Evolutionary conservation across 2,797 vertebrate genomes (phyloP).

Genomic region (Pipistrellus kuhlii): DNA sequence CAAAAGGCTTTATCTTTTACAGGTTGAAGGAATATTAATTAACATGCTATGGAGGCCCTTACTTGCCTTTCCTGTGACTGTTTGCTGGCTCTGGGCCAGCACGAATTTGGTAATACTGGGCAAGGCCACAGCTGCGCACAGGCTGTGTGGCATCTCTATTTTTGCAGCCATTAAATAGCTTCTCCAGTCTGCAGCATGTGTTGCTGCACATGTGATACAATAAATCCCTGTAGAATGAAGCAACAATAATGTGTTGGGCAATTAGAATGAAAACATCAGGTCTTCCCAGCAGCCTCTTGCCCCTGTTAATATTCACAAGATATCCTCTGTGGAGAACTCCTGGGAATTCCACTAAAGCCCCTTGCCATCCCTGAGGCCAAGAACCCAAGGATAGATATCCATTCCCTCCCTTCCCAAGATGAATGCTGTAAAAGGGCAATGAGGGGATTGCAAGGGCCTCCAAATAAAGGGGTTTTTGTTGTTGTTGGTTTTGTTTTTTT

Average conservation of each 20-base stretch:
- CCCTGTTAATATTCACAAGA: background rate
- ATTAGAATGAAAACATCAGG: background rate
- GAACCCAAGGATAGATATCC: background rate
- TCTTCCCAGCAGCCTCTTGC: conserved; percentile 1
- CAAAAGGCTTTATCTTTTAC: background rate
- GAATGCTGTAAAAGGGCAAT: background rate
- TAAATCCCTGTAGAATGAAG: conserved; percentile 35
- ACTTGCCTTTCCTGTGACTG: background rate
- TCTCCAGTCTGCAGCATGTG: conserved; percentile 38
- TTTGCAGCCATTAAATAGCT: conserved; percentile 33
- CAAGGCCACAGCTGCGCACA: conserved; percentile 19
- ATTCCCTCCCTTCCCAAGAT: background rate
- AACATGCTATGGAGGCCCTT: background rate
- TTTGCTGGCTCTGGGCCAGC: background rate
- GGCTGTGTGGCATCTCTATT: background rate
- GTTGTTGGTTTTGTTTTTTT: too few relatives aligned
- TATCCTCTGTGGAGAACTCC: background rate
- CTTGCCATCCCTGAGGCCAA: background rate
- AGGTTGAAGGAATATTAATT: background rate
- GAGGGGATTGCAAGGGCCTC: background rate
- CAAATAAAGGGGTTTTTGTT: background rate
- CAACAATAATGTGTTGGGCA: background rate
- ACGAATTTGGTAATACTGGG: background rate
- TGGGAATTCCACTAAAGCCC: background rate
- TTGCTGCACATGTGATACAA: background rate